Evolutionary conservation across 2,797 vertebrate genomes (phyloP).

Genomic region (Sebastes taczanowskii): DNA sequence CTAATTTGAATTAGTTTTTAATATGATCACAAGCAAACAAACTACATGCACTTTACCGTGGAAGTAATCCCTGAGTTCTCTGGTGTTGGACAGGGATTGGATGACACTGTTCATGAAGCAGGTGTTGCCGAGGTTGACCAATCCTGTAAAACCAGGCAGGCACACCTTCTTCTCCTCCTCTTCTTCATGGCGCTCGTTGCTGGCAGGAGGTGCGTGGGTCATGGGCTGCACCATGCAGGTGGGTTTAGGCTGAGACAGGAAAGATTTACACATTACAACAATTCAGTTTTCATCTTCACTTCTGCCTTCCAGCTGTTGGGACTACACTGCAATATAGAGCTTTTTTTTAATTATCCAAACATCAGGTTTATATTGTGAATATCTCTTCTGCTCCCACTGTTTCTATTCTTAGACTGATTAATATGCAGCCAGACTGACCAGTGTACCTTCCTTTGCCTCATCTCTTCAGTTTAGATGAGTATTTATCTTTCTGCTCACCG

Average conservation of each 20-base stretch:
- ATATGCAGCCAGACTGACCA: not conserved
- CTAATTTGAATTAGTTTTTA: not conserved
- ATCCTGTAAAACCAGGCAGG: constrained; percentile 93
- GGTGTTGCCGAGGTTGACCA: constrained; percentile 98
- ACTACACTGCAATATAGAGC: not conserved
- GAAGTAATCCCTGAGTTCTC: constrained; percentile 97
- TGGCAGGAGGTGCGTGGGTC: constrained; percentile 88
- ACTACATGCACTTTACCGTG: constrained; percentile 83
- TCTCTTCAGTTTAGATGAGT: not conserved
- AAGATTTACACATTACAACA: not conserved
- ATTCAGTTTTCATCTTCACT: not conserved
- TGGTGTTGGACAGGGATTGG: constrained; percentile 96
- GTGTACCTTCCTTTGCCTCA: not conserved
- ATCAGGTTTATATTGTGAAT: not conserved
- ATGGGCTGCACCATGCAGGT: constrained; percentile 99
- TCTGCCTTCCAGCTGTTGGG: not conserved
- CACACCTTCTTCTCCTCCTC: constrained; percentile 98
- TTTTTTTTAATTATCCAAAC: not conserved
- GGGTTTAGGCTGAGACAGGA: constrained; percentile 88
- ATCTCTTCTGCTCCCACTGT: not conserved
- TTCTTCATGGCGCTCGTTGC: constrained; percentile 88
- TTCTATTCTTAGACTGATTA: not conserved
- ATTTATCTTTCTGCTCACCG: constrained; percentile 77
- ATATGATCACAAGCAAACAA: not conserved
- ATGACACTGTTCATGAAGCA: constrained; percentile 99